These are phyloP conservation scores for Gryllus bimaculatus DNA, from an alignment of 1,140 invertebrate species.

Conservation along the genomic window DNA sequence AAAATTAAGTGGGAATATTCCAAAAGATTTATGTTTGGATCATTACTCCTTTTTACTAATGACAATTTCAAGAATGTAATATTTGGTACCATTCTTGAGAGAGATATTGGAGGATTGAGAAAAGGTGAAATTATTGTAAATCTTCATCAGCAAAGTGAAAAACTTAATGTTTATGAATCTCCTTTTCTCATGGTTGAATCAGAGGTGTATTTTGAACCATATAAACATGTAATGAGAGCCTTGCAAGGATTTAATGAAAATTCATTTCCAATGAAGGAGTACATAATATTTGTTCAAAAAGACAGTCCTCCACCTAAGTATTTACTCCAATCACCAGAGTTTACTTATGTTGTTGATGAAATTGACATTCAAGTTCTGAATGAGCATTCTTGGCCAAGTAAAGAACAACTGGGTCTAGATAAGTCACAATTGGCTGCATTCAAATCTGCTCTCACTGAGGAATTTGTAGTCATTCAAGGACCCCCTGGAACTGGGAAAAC, in stretches of 20 bases:
- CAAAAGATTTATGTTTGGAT: constrained; percentile 58
- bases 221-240: constrained; percentile 49
- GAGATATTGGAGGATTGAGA: constrained; percentile 29
- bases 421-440: constrained; percentile 28
- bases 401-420: constrained; percentile 27
- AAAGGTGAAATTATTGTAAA: constrained; percentile 41
- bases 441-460: constrained; percentile 27
- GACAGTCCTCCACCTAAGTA: constrained; percentile 23
- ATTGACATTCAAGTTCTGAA: constrained; percentile 20
- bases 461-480: constrained; percentile 45
- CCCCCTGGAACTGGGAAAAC: constrained; percentile 49
- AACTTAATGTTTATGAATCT: constrained; percentile 32
- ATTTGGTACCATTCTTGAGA: constrained; percentile 37
- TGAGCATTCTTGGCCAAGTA: constrained; percentile 26
- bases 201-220: constrained; percentile 58
- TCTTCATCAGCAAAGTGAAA: constrained; percentile 33
- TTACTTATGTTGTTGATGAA: constrained; percentile 9
- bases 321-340: background rate
- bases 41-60: constrained; percentile 57
- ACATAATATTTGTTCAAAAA: constrained; percentile 26
- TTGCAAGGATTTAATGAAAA: constrained; percentile 42
- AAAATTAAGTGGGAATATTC: constrained; percentile 32
- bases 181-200: constrained; percentile 52
- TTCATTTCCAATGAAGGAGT: constrained; percentile 36
- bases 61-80: constrained; percentile 49